phyloP scores from a whole-genome alignment of 2,113 vertebrate species.

The Embiotoca jacksoni region DNA sequence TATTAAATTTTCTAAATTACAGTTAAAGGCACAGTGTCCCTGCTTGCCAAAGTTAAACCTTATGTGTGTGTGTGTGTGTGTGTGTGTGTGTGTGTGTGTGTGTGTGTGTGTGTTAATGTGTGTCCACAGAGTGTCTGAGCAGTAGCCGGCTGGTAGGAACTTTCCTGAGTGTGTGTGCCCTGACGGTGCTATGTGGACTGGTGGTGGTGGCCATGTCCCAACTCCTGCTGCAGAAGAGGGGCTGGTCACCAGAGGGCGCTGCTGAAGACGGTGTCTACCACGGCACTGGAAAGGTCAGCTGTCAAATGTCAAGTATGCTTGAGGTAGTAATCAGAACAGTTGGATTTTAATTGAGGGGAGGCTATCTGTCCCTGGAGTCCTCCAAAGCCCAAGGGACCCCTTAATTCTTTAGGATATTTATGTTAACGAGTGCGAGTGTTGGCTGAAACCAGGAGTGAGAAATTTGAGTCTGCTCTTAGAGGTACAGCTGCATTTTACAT shows the following conservation, averaged over 20 bases:
- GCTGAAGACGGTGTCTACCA: constrained; percentile 83
- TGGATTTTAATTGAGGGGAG: constrained; percentile 5
- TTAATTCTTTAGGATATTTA: constrained; percentile 27
- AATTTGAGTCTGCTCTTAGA: constrained; percentile 31
- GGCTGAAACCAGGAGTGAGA: constrained; percentile 38
- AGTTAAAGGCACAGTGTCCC: too few species aligned
- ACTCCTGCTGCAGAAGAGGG: constrained; percentile 88
- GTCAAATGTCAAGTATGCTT: not conserved
- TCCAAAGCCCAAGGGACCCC: not conserved
- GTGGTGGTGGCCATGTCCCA: constrained; percentile 90
- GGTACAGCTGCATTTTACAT: constrained; percentile 72
- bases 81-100: too few species aligned
- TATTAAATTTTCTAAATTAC: too few species aligned
- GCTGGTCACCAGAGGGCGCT: constrained; percentile 81
- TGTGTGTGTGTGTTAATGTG: constrained; percentile 31
- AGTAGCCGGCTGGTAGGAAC: constrained; percentile 88
- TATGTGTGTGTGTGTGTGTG: constrained; percentile 44
- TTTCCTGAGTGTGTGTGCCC: constrained; percentile 93
- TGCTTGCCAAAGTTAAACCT: not conserved
- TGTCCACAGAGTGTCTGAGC: constrained; percentile 89
- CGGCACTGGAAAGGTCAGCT: constrained; percentile 88
- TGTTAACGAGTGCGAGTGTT: constrained; percentile 1
- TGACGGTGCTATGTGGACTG: constrained; percentile 93
- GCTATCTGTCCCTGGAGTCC: not conserved
- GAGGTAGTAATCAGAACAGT: not conserved